Evolutionary conservation across 2,797 vertebrate species (phyloP).

Genomic region (Acanthurus leucopareius): DNA sequence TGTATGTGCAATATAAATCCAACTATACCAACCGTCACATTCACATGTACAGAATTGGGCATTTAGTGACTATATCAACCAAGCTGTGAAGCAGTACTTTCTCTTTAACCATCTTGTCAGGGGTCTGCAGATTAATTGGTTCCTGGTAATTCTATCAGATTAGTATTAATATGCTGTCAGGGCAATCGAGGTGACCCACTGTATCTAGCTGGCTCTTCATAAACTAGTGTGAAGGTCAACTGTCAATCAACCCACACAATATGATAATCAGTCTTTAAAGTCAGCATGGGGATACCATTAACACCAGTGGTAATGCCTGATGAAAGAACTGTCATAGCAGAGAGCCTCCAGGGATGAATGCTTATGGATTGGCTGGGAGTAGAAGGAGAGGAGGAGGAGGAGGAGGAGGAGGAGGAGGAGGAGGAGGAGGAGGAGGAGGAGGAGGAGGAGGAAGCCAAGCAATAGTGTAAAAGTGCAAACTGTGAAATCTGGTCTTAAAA

Average conservation of each 20-base stretch:
- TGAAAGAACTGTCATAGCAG: constrained; percentile 73
- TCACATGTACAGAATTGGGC: constrained; percentile 1
- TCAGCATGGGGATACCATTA: constrained; percentile 77
- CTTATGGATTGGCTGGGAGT: constrained; percentile 49
- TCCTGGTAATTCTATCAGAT: constrained; percentile 84
- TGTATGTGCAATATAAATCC: constrained; percentile 14
- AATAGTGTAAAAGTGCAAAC: constrained; percentile 25
- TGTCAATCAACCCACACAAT: constrained; percentile 83
- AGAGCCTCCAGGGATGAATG: constrained; percentile 58
- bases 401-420: constrained; percentile 27
- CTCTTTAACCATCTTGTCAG: constrained; percentile 71
- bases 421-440: constrained; percentile 4
- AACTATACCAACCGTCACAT: constrained; percentile 12
- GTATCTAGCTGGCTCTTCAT: constrained; percentile 72
- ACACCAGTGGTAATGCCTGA: constrained; percentile 73
- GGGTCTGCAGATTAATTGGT: constrained; percentile 80
- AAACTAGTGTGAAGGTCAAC: constrained; percentile 86
- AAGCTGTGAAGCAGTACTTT: constrained; percentile 57
- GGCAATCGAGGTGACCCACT: constrained; percentile 71
- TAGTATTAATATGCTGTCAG: constrained; percentile 83
- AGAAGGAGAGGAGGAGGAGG: constrained; percentile 7
- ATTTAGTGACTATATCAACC: constrained; percentile 27
- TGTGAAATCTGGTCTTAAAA: constrained; percentile 43
- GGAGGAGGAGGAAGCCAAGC: constrained; percentile 26
- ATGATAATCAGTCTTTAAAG: constrained; percentile 84